These are phyloP conservation scores for Boulengeromyrus knoepffleri DNA, from an alignment of 2,113 vertebrate genomes.

Conservation along the genomic window DNA sequence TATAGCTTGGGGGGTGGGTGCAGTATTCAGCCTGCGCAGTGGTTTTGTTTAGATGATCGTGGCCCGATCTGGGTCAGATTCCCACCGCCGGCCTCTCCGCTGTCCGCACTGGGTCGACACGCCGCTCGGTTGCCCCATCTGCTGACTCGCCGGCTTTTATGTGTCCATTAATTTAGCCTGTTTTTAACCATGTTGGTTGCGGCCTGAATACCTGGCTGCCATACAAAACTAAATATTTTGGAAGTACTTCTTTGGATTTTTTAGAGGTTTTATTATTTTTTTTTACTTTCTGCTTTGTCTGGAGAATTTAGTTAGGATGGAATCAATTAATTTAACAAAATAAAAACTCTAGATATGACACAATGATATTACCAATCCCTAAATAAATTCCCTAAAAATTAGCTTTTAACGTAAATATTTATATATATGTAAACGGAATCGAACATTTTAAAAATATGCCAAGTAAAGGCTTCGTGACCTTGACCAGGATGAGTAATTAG, in stretches of 20 bases:
- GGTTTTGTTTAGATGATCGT: background rate
- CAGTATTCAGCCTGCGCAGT: background rate
- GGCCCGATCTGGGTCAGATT: background rate
- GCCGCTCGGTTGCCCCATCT: background rate
- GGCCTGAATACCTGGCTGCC: background rate
- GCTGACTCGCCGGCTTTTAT: slow-evolving; percentile 5
- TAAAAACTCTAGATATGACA: slow-evolving; percentile 7
- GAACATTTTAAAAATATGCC: background rate
- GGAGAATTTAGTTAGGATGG: background rate
- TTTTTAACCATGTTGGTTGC: background rate
- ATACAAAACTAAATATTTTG: background rate
- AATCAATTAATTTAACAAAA: background rate
- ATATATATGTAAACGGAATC: background rate
- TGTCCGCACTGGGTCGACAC: background rate
- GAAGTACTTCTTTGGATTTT: background rate
- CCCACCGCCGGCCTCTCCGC: background rate
- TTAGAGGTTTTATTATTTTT: background rate
- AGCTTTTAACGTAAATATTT: background rate
- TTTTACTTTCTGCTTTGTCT: background rate
- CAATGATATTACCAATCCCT: background rate
- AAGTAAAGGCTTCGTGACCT: background rate
- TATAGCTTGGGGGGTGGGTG: slow-evolving; percentile 21
- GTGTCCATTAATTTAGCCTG: background rate
- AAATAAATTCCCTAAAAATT: background rate
- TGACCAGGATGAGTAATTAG: background rate